phyloP scores from a whole-genome alignment of 2,113 vertebrate genomes.

The Tragelaphus imberbis region DNA sequence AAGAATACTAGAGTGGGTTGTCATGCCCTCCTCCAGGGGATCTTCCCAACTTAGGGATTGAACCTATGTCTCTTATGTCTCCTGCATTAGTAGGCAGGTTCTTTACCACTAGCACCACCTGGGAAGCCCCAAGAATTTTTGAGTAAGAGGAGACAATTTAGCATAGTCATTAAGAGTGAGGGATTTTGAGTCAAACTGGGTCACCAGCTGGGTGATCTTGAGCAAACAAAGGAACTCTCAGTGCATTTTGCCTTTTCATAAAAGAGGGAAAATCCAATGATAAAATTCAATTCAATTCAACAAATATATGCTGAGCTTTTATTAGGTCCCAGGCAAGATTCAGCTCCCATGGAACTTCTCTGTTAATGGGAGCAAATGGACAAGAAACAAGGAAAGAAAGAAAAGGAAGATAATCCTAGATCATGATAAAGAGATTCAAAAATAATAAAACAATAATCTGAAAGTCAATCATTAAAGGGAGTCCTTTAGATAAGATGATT shows the following conservation, averaged over 20 bases:
- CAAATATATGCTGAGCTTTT: background rate
- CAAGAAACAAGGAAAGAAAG: background rate
- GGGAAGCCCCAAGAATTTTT: background rate
- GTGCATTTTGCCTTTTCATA: background rate
- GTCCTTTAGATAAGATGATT: background rate
- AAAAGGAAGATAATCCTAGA: background rate
- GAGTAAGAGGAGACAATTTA: background rate
- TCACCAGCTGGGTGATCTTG: background rate
- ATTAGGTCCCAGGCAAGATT: background rate
- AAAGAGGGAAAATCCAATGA: background rate
- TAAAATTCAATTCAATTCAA: background rate
- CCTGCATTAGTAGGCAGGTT: background rate
- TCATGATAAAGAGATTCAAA: background rate
- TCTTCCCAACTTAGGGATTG: background rate
- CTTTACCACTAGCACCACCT: background rate
- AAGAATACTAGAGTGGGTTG: background rate
- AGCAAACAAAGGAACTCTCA: background rate
- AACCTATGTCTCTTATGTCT: background rate
- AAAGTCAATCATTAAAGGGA: background rate
- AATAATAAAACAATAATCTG: background rate
- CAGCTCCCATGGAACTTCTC: background rate
- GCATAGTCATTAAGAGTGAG: background rate
- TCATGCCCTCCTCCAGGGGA: background rate
- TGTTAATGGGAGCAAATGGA: background rate
- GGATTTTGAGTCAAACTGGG: background rate